Evolutionary conservation across 2,113 vertebrate genomes (phyloP).

Genomic region (Heliornis fulica): DNA sequence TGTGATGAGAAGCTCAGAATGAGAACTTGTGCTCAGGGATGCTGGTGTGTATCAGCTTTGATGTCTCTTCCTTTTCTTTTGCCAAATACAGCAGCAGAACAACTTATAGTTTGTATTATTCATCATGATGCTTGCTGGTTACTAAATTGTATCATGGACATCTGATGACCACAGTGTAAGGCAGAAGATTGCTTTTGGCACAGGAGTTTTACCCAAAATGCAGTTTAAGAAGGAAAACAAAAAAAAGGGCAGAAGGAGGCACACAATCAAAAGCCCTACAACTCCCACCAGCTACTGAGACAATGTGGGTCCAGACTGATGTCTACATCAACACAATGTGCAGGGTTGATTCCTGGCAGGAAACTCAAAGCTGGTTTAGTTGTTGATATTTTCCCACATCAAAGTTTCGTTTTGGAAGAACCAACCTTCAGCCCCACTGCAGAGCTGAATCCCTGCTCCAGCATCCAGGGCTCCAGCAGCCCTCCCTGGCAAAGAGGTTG

Average conservation of each 20-base stretch:
- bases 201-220: background rate
- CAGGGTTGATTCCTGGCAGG: background rate
- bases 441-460: background rate
- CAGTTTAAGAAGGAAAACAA: background rate
- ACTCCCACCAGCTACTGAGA: background rate
- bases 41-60: background rate
- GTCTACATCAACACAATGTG: background rate
- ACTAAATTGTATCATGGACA: background rate
- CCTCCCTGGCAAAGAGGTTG: background rate
- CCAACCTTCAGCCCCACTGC: background rate
- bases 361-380: background rate
- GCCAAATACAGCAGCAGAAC: background rate
- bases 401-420: background rate
- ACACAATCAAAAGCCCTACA: background rate
- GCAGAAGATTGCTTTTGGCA: background rate
- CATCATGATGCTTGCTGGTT: background rate
- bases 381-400: background rate
- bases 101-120: background rate
- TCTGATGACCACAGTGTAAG: background rate
- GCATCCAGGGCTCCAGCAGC: fast-evolving
- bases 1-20: background rate
- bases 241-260: background rate
- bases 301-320: background rate
- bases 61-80: background rate
- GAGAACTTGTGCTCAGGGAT: background rate